phyloP scores from a whole-genome alignment of 1,140 invertebrate species.

The Trigoniulus corallinus region DNA sequence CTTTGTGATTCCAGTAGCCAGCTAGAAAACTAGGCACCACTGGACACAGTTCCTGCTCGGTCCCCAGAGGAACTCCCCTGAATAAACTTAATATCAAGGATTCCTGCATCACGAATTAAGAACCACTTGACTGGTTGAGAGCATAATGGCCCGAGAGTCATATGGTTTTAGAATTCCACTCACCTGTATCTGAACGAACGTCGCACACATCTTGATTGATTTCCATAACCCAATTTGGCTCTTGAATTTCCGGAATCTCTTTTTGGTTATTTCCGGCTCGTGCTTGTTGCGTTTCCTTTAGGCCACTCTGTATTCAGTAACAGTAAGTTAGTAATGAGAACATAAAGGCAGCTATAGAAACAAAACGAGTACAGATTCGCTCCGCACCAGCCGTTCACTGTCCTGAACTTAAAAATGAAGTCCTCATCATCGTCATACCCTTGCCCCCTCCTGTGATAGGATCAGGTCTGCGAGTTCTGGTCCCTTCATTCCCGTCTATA shows the following conservation, averaged over 20 bases:
- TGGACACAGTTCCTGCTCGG: too few relatives aligned
- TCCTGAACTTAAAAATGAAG: background rate
- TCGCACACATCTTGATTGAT: slow-evolving; percentile 27
- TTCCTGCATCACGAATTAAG: too few relatives aligned
- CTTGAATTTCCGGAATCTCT: slow-evolving; percentile 24
- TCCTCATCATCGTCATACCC: background rate
- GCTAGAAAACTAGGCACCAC: too few relatives aligned
- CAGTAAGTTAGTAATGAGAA: slow-evolving; percentile 5
- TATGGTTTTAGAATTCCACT: background rate
- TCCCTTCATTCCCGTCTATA: too few relatives aligned
- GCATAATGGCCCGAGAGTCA: too few relatives aligned
- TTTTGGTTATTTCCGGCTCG: background rate
- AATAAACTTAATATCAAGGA: too few relatives aligned
- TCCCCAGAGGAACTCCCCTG: too few relatives aligned
- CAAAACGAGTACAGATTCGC: slow-evolving; percentile 2
- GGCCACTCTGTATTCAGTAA: slow-evolving; percentile 8
- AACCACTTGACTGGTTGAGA: too few relatives aligned
- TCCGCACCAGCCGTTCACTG: too few relatives aligned
- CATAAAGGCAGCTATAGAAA: slow-evolving; percentile 10
- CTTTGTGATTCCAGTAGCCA: too few relatives aligned
- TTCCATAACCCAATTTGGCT: slow-evolving; percentile 52
- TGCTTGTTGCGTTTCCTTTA: slow-evolving; percentile 6
- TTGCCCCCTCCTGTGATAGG: too few relatives aligned
- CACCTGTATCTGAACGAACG: background rate
- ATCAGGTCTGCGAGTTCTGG: too few relatives aligned